Percentiles rank a stretch among this genome's conserved stretches.
Evolutionary conservation across 1,140 invertebrate species (phyloP).

Genomic region (Solenopsis invicta): DNA sequence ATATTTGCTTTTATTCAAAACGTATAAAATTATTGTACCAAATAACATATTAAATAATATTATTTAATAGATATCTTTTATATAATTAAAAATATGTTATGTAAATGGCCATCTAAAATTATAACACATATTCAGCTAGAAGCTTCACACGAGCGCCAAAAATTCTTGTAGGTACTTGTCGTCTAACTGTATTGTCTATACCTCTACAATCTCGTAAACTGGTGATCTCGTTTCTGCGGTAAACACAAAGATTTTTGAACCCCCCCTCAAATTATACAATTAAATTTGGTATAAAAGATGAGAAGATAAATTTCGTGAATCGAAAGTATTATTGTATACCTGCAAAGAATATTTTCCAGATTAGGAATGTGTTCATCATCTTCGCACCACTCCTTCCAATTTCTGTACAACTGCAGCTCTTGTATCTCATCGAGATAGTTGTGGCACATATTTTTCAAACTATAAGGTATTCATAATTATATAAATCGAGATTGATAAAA

Average conservation of each 20-base stretch:
- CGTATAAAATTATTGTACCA: not conserved
- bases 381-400: constrained; percentile 78
- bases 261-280: not conserved
- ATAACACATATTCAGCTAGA: constrained; percentile 23
- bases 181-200: constrained; percentile 58
- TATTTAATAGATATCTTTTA: constrained; percentile 5
- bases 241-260: constrained; percentile 3
- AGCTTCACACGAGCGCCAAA: constrained; percentile 48
- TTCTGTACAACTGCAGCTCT: constrained; percentile 73
- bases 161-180: constrained; percentile 3
- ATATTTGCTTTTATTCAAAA: constrained; percentile 7
- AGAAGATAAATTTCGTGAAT: not conserved
- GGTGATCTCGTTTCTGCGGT: constrained; percentile 62
- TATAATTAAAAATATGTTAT: constrained; percentile 9
- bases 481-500: not conserved
- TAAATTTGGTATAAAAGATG: not conserved
- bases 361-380: constrained; percentile 39
- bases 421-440: constrained; percentile 78
- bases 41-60: constrained; percentile 1
- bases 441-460: constrained; percentile 78
- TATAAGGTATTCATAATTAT: constrained; percentile 48
- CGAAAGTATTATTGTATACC: constrained; percentile 60
- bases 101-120: not conserved
- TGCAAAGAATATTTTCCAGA: constrained; percentile 76
- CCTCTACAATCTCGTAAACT: constrained; percentile 78